Conservation (phyloP, 2,888 invertebrate species). For the Notocelia uddmanniana region DNA sequence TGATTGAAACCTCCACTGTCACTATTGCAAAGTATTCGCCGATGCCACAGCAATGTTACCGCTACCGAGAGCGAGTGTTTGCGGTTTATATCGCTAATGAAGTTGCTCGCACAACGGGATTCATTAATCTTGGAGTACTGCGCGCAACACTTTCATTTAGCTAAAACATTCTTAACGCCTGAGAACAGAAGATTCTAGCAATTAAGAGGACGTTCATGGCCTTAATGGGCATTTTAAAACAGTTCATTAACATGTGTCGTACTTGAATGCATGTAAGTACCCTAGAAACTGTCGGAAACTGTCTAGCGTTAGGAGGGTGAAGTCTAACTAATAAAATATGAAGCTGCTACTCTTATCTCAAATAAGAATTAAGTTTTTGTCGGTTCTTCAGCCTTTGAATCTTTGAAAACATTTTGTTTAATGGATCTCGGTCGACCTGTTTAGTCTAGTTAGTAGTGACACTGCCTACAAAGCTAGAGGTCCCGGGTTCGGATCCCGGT, state of each 20-base stretch:
- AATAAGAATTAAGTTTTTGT: background rate
- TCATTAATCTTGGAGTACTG: conserved; percentile 69
- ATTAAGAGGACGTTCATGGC: conserved; percentile 41
- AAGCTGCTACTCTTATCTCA: background rate
- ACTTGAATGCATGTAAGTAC: background rate
- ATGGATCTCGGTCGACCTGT: too few relatives aligned
- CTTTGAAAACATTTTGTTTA: too few relatives aligned
- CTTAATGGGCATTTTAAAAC: conserved; percentile 28
- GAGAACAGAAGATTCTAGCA: conserved; percentile 40
- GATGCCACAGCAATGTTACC: conserved; percentile 10
- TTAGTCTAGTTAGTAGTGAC: too few relatives aligned
- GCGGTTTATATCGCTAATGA: conserved; percentile 63
- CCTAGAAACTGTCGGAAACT: background rate
- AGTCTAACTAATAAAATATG: background rate
- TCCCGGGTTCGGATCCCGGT: too few relatives aligned
- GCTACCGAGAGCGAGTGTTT: conserved; percentile 43
- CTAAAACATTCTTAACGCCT: conserved; percentile 44
- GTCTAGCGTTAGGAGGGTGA: background rate
- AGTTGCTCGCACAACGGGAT: conserved; percentile 60
- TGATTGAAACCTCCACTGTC: conserved; percentile 3
- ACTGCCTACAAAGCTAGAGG: too few relatives aligned
- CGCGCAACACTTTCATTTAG: conserved; percentile 45
- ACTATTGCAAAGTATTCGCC: conserved; percentile 27
- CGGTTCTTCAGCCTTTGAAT: background rate
- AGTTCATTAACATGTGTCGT: conserved; percentile 25